Evolutionary conservation across 2,113 vertebrate genomes (phyloP).

Genomic region (Sarotherodon lohbergeri): DNA sequence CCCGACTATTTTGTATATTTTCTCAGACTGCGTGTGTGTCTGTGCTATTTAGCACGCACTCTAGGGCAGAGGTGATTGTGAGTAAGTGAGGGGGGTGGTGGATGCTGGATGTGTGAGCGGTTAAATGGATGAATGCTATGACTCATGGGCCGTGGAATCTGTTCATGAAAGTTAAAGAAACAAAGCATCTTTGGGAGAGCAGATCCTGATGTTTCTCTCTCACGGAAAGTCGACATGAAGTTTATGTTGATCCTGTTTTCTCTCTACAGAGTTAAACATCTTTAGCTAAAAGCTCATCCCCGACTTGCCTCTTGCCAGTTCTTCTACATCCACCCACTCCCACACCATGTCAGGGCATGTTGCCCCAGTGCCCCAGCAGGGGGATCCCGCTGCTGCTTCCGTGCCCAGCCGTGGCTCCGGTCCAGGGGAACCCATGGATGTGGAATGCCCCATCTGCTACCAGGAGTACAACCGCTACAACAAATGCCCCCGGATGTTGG

Average conservation of each 20-base stretch:
- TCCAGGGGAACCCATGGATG: conserved; percentile 58
- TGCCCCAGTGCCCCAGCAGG: conserved; percentile 1
- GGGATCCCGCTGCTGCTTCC: neutral
- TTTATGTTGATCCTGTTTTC: neutral
- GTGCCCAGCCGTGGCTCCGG: neutral
- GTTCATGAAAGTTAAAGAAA: conserved; percentile 19
- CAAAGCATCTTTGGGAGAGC: neutral
- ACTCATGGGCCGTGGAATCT: conserved; percentile 40
- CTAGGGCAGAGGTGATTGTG: neutral
- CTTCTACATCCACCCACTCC: neutral
- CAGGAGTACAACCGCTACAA: conserved; percentile 73
- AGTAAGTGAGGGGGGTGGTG: neutral
- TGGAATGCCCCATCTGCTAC: conserved; percentile 77
- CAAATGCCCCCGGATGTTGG: conserved; percentile 73
- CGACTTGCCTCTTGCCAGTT: neutral
- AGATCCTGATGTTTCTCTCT: neutral
- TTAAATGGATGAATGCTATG: conserved; percentile 29
- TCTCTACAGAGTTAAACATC: conserved; percentile 17
- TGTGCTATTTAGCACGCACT: neutral
- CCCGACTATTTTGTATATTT: neutral
- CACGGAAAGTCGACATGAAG: neutral
- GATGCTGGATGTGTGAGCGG: neutral
- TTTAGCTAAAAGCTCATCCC: neutral
- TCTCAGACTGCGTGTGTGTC: neutral
- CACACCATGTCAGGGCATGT: conserved; percentile 38